Conservation (phyloP, 1,140 invertebrate species). For the Drosophila parabipectinata region DNA sequence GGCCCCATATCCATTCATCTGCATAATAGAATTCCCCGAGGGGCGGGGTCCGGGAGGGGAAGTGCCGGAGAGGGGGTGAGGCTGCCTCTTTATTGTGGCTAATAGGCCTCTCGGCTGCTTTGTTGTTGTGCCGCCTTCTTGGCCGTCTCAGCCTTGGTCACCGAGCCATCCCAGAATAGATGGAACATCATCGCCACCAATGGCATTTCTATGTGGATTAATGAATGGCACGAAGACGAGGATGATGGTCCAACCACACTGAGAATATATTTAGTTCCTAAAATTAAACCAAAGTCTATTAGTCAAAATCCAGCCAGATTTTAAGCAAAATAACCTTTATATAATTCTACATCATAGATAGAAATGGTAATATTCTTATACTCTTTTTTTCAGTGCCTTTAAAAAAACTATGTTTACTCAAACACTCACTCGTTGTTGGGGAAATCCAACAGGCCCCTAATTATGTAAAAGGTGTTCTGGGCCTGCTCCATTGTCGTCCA, state of each 20-base stretch:
- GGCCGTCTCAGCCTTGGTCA: conserved; percentile 43
- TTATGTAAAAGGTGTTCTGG: conserved; percentile 76
- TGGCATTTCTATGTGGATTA: conserved; percentile 74
- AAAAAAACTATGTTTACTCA: conserved; percentile 59
- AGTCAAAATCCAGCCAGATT: too few relatives aligned
- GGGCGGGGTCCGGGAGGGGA: neutral
- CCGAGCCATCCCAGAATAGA: conserved; percentile 13
- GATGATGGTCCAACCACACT: conserved; percentile 16
- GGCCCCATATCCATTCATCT: conserved; percentile 67
- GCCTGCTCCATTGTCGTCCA: conserved; percentile 16
- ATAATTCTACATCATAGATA: too few relatives aligned
- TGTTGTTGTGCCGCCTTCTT: conserved; percentile 69
- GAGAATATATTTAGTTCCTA: neutral
- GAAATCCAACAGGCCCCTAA: conserved; percentile 75
- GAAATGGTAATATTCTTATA: too few relatives aligned
- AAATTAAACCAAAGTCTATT: too few relatives aligned
- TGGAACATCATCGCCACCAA: conserved; percentile 26
- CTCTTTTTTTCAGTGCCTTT: neutral
- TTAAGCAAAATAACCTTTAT: too few relatives aligned
- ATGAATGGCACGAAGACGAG: conserved; percentile 59
- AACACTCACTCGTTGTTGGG: conserved; percentile 52
- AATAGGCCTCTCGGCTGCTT: conserved; percentile 75
- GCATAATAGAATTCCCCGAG: conserved; percentile 69
- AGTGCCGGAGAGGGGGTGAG: conserved; percentile 3
- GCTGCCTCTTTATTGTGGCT: conserved; percentile 79